These are phyloP conservation scores for Paragorgia papillata DNA, from an alignment of 92 coral and sea anemone species.

Conservation along the genomic window DNA sequence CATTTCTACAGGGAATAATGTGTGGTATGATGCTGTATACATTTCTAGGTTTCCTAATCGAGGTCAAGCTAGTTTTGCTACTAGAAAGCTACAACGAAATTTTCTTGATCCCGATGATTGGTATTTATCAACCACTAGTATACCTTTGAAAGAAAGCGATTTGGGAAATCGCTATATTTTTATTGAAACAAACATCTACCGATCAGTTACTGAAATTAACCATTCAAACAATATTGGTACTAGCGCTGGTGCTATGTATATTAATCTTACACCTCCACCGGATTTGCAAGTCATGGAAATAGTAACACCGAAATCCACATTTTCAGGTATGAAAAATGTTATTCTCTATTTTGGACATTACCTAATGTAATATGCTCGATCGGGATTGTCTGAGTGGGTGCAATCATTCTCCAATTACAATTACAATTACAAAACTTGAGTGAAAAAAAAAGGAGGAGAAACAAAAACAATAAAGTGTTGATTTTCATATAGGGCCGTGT, in stretches of 20 bases:
- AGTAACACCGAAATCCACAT: constrained; percentile 61
- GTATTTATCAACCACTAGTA: constrained; percentile 57
- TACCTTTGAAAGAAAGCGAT: constrained; percentile 57
- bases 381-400: too few species aligned
- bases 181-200: constrained; percentile 51
- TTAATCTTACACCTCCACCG: constrained; percentile 78
- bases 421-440: too few species aligned
- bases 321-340: constrained; percentile 59
- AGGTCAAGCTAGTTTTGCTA: constrained; percentile 46
- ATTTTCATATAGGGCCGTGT: too few species aligned
- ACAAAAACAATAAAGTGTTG: too few species aligned
- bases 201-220: constrained; percentile 56
- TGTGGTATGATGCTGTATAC: constrained; percentile 66
- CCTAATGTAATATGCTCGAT: too few species aligned
- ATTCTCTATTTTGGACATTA: not conserved
- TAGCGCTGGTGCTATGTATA: constrained; percentile 62
- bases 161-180: constrained; percentile 71
- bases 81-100: constrained; percentile 46
- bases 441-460: too few species aligned
- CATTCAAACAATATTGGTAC: constrained; percentile 59
- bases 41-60: constrained; percentile 60
- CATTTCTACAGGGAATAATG: constrained; percentile 46
- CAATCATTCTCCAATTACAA: too few species aligned
- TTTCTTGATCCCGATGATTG: constrained; percentile 67
- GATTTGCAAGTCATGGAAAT: constrained; percentile 68